Conservation (phyloP, 2,113 vertebrate genomes). For the Orthonyx spaldingii region DNA sequence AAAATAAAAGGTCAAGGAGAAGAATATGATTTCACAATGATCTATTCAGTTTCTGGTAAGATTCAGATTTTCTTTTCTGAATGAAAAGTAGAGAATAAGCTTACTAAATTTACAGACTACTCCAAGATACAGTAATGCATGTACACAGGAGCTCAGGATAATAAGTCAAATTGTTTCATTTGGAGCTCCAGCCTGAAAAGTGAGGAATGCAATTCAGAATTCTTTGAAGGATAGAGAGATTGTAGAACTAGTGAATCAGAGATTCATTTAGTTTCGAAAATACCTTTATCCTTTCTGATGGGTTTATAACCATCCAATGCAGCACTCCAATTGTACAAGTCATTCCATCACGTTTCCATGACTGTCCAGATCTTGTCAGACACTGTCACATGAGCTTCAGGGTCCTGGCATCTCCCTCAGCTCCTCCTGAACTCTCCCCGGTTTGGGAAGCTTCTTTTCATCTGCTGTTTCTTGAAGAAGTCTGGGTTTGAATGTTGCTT, state of each 20-base stretch:
- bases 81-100: neutral
- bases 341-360: neutral
- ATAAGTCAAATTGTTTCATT: neutral
- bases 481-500: neutral
- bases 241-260: neutral
- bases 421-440: neutral
- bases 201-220: neutral
- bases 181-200: neutral
- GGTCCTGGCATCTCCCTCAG: neutral
- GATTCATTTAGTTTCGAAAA: neutral
- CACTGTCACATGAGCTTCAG: neutral
- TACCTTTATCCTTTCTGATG: neutral
- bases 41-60: neutral
- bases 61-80: neutral
- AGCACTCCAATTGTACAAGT: neutral
- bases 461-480: neutral
- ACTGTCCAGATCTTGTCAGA: neutral
- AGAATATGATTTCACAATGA: neutral
- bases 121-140: neutral
- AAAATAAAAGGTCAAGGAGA: neutral
- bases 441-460: neutral
- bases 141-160: neutral
- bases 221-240: neutral
- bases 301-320: neutral
- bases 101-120: neutral